Conservation (phyloP, 2,113 vertebrate genomes). For the Hemicordylus capensis region DNA sequence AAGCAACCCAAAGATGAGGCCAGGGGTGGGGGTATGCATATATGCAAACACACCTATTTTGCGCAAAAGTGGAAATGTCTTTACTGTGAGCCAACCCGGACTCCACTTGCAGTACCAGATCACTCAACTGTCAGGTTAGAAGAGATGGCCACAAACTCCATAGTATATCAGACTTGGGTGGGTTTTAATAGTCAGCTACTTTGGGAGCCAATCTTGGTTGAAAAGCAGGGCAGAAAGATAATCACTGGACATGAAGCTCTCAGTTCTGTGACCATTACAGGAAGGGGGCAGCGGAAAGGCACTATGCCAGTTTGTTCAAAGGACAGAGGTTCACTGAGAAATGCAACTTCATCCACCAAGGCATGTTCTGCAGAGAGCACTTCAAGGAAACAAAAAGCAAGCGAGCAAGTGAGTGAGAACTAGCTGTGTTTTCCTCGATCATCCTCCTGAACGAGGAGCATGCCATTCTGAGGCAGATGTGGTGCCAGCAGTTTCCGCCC, state of each 20-base stretch:
- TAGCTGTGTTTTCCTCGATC: rapidly evolving
- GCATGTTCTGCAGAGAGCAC: neutral
- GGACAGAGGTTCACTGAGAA: neutral
- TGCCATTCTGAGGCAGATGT: too few relatives aligned
- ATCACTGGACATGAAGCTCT: neutral
- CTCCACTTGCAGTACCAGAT: neutral
- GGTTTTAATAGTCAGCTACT: neutral
- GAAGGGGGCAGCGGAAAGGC: too few relatives aligned
- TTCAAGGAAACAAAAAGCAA: neutral
- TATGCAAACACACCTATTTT: too few relatives aligned
- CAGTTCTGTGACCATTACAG: neutral
- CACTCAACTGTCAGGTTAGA: neutral
- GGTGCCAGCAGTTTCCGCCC: too few relatives aligned
- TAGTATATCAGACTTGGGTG: neutral
- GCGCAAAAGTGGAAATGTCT: neutral
- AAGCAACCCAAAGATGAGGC: too few relatives aligned
- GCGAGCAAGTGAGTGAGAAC: too few relatives aligned
- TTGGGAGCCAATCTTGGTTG: neutral
- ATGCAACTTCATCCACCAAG: neutral
- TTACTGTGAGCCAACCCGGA: neutral
- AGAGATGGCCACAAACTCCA: neutral
- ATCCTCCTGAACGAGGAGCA: constrained; percentile 33
- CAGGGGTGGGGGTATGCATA: too few relatives aligned
- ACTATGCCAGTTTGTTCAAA: neutral
- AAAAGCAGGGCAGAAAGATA: neutral